These are phyloP conservation scores for Odontocolon sp. DNA, from an alignment of 2,888 invertebrate species.

Conservation along the genomic window DNA sequence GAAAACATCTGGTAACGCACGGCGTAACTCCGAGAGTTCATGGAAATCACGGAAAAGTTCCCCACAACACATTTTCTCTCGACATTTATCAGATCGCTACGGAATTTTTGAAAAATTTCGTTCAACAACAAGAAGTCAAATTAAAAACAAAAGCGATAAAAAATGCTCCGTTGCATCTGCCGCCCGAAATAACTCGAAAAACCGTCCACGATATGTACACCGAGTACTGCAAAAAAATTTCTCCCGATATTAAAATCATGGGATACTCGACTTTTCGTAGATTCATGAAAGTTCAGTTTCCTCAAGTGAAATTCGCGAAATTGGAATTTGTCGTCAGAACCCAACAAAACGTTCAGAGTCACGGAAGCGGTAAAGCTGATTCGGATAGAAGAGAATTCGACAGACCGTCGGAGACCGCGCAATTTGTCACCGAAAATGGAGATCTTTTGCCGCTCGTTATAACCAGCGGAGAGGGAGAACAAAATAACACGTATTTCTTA, in stretches of 20 bases:
- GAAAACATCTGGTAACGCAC: conserved; percentile 90
- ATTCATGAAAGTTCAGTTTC: conserved; percentile 92
- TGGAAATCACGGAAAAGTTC: conserved; percentile 90
- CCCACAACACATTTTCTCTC: conserved; percentile 90
- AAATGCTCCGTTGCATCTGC: conserved; percentile 82
- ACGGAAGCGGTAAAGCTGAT: conserved; percentile 51
- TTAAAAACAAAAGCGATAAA: conserved; percentile 82
- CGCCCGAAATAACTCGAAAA: conserved; percentile 85
- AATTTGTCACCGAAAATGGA: conserved; percentile 62
- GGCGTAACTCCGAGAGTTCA: conserved; percentile 90
- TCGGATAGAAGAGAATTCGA: conserved; percentile 56
- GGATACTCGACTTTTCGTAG: conserved; percentile 91
- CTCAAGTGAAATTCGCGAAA: conserved; percentile 87
- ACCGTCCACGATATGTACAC: conserved; percentile 89
- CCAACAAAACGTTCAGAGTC: conserved; percentile 60
- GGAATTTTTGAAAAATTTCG: conserved; percentile 88
- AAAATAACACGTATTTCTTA: conserved; percentile 70
- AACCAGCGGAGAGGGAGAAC: conserved; percentile 64
- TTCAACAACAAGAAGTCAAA: conserved; percentile 85
- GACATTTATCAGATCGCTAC: conserved; percentile 91
- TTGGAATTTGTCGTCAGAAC: conserved; percentile 79
- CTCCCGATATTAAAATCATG: conserved; percentile 86
- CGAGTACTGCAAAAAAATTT: conserved; percentile 87
- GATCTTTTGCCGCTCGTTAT: conserved; percentile 72
- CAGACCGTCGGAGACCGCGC: conserved; percentile 42